Conservation (phyloP, 2,113 vertebrate genomes). For the Hippocampus zosterae region DNA sequence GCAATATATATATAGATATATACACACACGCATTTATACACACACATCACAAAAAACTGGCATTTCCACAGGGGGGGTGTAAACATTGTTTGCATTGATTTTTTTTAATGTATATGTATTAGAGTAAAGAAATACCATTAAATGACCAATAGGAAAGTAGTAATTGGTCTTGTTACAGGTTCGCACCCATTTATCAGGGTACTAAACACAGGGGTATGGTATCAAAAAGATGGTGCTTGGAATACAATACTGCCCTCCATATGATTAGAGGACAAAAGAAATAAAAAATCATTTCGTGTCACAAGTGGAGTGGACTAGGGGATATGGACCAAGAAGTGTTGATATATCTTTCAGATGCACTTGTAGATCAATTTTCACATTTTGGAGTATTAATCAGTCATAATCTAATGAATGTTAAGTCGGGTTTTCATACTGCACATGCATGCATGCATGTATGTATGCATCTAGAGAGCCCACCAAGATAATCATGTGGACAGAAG, state of each 20-base stretch:
- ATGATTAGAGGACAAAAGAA: neutral
- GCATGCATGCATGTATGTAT: conserved; percentile 5
- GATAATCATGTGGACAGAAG: conserved; percentile 25
- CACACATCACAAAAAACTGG: too few species aligned
- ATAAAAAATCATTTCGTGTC: neutral
- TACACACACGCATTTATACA: too few species aligned
- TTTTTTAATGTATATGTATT: too few species aligned
- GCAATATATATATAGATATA: too few species aligned
- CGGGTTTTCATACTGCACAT: neutral
- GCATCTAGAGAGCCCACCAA: conserved; percentile 4
- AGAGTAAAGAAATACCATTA: too few species aligned
- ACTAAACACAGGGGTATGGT: neutral
- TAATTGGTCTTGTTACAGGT: neutral
- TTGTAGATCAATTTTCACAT: too few species aligned
- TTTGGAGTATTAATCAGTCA: too few species aligned
- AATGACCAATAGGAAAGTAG: neutral
- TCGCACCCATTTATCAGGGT: neutral
- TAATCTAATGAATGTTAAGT: too few species aligned
- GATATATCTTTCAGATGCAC: neutral
- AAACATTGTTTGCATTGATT: too few species aligned
- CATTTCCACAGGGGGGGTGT: too few species aligned
- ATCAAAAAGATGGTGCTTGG: neutral
- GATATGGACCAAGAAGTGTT: neutral
- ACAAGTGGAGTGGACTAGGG: neutral
- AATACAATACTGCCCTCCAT: neutral